These are phyloP conservation scores for Leptinotarsa undecemlineata DNA, from an alignment of 1,140 invertebrate species.

Conservation along the genomic window DNA sequence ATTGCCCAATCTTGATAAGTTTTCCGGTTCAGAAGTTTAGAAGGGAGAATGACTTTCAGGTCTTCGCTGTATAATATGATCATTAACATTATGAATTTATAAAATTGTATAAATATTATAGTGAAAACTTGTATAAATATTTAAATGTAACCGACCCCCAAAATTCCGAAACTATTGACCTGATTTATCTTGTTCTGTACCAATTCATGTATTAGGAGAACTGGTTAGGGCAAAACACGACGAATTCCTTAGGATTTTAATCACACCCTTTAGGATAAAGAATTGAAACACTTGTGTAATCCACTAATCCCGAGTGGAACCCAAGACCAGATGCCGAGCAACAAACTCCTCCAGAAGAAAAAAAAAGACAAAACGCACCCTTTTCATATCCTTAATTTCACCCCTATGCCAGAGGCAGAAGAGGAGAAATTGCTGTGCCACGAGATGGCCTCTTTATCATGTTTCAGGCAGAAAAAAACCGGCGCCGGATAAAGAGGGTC, in stretches of 20 bases:
- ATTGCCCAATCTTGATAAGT: no score
- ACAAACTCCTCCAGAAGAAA: not conserved
- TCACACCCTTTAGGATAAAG: conserved; percentile 14
- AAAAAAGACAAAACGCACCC: not conserved
- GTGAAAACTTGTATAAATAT: no score
- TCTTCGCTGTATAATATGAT: no score
- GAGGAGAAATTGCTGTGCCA: not conserved
- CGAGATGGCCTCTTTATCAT: not conserved
- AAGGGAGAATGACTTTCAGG: no score
- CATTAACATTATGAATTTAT: no score
- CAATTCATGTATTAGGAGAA: not conserved
- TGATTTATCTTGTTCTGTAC: no score
- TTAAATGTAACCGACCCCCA: no score
- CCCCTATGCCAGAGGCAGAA: not conserved
- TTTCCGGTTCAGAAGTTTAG: no score
- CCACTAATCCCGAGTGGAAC: conserved; percentile 21
- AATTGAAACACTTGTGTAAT: conserved; percentile 20
- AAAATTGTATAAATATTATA: no score
- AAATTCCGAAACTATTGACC: no score
- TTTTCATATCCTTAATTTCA: not conserved
- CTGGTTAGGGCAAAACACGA: conserved; percentile 15
- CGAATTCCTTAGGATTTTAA: conserved; percentile 10
- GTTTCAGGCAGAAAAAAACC: not conserved
- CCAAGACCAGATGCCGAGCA: not conserved
- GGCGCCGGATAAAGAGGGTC: not conserved